Conservation (phyloP, 2,113 vertebrate species). For the Struthio camelus region DNA sequence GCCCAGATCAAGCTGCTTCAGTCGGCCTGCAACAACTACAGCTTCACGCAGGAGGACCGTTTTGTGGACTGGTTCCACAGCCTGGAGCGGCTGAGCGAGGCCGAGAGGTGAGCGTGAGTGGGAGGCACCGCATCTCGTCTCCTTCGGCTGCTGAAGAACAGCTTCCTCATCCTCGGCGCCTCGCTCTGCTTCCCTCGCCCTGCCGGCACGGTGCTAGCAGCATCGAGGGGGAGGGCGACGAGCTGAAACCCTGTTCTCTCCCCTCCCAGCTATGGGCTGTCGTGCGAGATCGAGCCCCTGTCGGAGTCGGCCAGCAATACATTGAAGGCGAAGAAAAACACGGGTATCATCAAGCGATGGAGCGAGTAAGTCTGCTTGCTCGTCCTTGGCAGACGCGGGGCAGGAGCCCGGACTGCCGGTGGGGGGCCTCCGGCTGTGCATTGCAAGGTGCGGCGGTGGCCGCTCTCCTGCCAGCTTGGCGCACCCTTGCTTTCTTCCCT, state of each 20-base stretch:
- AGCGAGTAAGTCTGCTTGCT: slow-evolving; percentile 89
- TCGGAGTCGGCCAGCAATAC: slow-evolving; percentile 96
- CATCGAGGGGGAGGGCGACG: not conserved
- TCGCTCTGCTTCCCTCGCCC: not conserved
- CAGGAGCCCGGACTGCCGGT: fast-evolving
- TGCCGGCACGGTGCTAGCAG: fast-evolving
- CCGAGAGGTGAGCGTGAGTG: slow-evolving; percentile 82
- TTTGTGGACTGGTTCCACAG: slow-evolving; percentile 90
- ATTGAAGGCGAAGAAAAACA: slow-evolving; percentile 89
- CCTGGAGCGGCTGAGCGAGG: slow-evolving; percentile 87
- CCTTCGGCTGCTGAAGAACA: not conserved
- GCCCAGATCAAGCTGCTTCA: slow-evolving; percentile 98
- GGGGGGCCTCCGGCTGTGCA: not conserved
- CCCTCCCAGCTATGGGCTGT: slow-evolving; percentile 88
- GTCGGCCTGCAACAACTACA: slow-evolving; percentile 96
- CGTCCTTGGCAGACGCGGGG: fast-evolving
- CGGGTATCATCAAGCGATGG: slow-evolving; percentile 96
- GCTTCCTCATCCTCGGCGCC: fast-evolving
- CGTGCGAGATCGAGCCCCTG: slow-evolving; percentile 94
- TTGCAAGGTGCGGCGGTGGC: not conserved
- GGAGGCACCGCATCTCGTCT: fast-evolving
- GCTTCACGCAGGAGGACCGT: slow-evolving; percentile 83
- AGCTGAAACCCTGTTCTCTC: not conserved
- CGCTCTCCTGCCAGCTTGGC: fast-evolving
- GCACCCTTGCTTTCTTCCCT: not conserved